Conservation (phyloP, 92 coral and sea anemone species). For the Desmophyllum pertusum region DNA sequence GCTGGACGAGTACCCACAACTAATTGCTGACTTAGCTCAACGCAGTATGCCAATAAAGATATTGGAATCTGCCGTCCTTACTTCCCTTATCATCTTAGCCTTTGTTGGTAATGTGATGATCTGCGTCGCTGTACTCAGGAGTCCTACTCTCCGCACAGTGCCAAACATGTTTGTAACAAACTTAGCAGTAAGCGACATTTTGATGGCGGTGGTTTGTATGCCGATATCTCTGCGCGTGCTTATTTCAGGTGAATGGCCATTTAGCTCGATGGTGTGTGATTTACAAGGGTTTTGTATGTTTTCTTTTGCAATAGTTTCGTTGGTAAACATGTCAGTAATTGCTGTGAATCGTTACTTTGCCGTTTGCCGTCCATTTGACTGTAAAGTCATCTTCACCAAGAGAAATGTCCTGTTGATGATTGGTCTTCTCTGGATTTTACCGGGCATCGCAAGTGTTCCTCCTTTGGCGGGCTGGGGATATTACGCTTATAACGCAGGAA, state of each 20-base stretch:
- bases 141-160: constrained; percentile 55
- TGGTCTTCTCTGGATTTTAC: constrained; percentile 70
- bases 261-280: constrained; percentile 55
- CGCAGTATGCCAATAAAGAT: constrained; percentile 30
- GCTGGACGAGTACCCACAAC: constrained; percentile 53
- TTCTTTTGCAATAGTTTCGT: constrained; percentile 72
- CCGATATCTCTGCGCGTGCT: constrained; percentile 65
- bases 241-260: constrained; percentile 64
- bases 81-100: constrained; percentile 47
- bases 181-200: constrained; percentile 72
- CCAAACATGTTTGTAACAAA: constrained; percentile 69
- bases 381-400: constrained; percentile 59
- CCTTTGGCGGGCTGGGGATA: constrained; percentile 78
- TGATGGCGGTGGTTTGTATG: constrained; percentile 68
- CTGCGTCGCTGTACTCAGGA: constrained; percentile 51
- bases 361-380: constrained; percentile 60
- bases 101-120: constrained; percentile 58
- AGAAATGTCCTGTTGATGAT: constrained; percentile 52
- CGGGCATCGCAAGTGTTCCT: constrained; percentile 73
- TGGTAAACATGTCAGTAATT: constrained; percentile 65
- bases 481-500: constrained; percentile 74
- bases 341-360: constrained; percentile 77
- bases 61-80: constrained; percentile 49
- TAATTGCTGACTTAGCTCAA: constrained; percentile 35
- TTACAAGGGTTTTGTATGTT: constrained; percentile 68